These are phyloP conservation scores for Herminia tarsipennalis DNA, from an alignment of 2,888 invertebrate species.

Conservation along the genomic window DNA sequence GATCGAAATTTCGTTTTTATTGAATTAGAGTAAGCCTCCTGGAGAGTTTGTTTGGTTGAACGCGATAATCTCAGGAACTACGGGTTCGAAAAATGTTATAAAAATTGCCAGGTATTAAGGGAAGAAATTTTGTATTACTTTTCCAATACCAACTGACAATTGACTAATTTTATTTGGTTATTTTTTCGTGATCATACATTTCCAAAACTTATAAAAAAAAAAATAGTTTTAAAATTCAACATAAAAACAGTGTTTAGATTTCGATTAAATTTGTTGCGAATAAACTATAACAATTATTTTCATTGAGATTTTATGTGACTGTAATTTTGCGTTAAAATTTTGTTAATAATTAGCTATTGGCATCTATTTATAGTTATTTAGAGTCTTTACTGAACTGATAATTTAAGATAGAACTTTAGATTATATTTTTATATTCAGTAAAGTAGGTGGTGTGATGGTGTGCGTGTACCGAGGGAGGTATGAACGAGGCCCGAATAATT, in stretches of 20 bases:
- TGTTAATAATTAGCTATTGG: conserved; percentile 51
- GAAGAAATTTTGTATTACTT: no score
- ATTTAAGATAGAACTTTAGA: conserved; percentile 64
- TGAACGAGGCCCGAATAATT: conserved; percentile 74
- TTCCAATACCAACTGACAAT: no score
- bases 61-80: no score
- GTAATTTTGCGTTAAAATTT: conserved; percentile 41
- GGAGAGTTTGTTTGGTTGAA: no score
- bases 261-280: background rate
- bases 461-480: conserved; percentile 49
- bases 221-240: background rate
- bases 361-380: conserved; percentile 54
- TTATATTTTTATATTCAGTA: conserved; percentile 67
- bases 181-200: no score
- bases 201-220: no score
- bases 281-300: conserved; percentile 19
- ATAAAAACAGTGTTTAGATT: background rate
- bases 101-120: no score
- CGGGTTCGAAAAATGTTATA: no score
- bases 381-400: conserved; percentile 79
- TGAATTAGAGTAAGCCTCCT: no score
- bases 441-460: conserved; percentile 53
- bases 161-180: no score
- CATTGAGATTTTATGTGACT: conserved; percentile 63
- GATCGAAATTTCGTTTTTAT: no score